Evolutionary conservation across 2,888 invertebrate genomes (phyloP).

Genomic region (Nasonovia ribisnigri): DNA sequence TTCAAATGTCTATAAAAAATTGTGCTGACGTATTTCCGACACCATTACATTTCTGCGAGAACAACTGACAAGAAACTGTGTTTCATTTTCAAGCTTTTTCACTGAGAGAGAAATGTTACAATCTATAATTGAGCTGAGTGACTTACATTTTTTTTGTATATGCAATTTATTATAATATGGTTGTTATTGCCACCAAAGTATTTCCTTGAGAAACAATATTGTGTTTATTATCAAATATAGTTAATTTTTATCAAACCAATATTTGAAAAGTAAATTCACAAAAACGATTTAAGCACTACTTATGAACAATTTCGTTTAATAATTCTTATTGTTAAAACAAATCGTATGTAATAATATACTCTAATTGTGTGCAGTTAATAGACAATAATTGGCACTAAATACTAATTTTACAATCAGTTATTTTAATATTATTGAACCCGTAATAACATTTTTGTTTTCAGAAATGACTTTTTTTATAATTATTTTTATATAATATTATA

Average conservation of each 20-base stretch:
- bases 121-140: too few relatives aligned
- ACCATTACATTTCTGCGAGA: neutral
- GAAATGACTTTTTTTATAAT: neutral
- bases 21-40: neutral
- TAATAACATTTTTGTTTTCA: neutral
- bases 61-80: neutral
- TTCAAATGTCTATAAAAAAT: neutral
- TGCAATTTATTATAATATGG: neutral
- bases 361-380: neutral
- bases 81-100: neutral
- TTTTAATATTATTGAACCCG: neutral
- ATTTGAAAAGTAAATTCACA: neutral
- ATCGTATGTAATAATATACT: neutral
- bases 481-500: neutral
- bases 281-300: neutral
- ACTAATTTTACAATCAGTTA: neutral
- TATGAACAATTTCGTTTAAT: neutral
- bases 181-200: neutral
- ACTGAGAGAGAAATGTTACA: neutral
- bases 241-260: neutral
- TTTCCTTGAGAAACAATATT: neutral
- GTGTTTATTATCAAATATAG: neutral
- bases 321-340: neutral
- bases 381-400: neutral
- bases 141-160: neutral